Evolutionary conservation across 1,140 invertebrate genomes (phyloP).

Genomic region (Meteorus sp.): DNA sequence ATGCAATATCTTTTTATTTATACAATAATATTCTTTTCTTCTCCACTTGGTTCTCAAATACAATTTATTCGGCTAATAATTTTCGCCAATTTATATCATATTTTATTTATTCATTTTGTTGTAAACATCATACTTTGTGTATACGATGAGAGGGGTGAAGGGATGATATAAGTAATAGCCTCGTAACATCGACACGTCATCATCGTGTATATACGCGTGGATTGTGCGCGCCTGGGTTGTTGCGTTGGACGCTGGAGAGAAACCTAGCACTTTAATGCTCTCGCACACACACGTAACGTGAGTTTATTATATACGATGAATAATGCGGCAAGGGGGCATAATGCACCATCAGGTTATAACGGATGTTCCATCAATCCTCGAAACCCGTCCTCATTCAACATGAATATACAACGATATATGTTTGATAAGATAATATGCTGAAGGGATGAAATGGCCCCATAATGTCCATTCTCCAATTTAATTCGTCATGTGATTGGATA

Average conservation of each 20-base stretch:
- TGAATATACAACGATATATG: no score
- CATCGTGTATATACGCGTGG: conserved; percentile 26
- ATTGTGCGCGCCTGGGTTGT: neutral
- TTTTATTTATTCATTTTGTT: conserved; percentile 6
- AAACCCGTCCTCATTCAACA: no score
- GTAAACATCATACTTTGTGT: neutral
- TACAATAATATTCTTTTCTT: no score
- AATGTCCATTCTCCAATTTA: no score
- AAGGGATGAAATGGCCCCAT: no score
- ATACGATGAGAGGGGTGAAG: neutral
- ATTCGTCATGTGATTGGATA: no score
- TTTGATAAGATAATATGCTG: no score
- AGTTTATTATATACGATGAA: conserved; percentile 28
- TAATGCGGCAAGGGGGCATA: conserved; percentile 5
- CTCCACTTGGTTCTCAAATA: no score
- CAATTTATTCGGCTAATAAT: no score
- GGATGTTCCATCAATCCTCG: conserved; percentile 12
- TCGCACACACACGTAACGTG: conserved; percentile 20
- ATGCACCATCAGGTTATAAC: conserved; percentile 3
- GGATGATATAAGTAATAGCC: conserved; percentile 33
- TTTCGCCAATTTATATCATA: conserved; percentile 1
- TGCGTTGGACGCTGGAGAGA: neutral
- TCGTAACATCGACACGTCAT: conserved; percentile 34
- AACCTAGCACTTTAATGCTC: conserved; percentile 12
- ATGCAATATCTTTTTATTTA: no score